Percentiles rank a stretch among this genome's conserved stretches.
These are phyloP conservation scores for Limnephilus rhombicus DNA, from an alignment of 2,888 invertebrate species.

Conservation along the genomic window DNA sequence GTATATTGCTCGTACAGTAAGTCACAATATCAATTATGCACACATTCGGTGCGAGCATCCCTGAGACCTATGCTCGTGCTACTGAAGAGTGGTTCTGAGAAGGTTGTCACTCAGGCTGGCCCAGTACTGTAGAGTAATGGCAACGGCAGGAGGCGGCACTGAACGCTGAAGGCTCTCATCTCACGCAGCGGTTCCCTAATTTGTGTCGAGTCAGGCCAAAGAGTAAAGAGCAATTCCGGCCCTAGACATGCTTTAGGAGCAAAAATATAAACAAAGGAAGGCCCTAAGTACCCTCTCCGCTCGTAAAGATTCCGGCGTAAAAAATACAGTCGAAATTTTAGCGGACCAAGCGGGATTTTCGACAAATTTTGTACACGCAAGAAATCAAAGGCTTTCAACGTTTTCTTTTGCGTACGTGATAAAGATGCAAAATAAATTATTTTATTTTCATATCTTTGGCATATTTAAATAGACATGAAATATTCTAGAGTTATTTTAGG, in stretches of 20 bases:
- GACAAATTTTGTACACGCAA: conserved; percentile 38
- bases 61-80: neutral
- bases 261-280: conserved; percentile 52
- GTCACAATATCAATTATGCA: conserved; percentile 25
- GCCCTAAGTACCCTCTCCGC: conserved; percentile 43
- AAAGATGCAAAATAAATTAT: conserved; percentile 20
- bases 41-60: neutral
- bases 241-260: conserved; percentile 46
- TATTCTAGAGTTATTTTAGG: neutral
- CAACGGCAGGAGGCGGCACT: neutral
- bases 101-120: conserved; percentile 14
- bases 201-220: conserved; percentile 55
- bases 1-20: neutral
- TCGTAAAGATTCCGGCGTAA: conserved; percentile 51
- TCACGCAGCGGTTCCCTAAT: conserved; percentile 49
- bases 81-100: neutral
- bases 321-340: conserved; percentile 40
- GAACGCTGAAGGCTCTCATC: neutral
- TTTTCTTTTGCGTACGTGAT: conserved; percentile 36
- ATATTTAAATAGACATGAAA: neutral
- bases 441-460: neutral
- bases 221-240: conserved; percentile 50
- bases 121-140: neutral
- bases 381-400: conserved; percentile 42
- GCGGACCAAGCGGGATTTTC: conserved; percentile 42